Base-by-base conservation (phyloP, 2,113 vertebrate genomes). In the Leuciscus idus region DNA sequence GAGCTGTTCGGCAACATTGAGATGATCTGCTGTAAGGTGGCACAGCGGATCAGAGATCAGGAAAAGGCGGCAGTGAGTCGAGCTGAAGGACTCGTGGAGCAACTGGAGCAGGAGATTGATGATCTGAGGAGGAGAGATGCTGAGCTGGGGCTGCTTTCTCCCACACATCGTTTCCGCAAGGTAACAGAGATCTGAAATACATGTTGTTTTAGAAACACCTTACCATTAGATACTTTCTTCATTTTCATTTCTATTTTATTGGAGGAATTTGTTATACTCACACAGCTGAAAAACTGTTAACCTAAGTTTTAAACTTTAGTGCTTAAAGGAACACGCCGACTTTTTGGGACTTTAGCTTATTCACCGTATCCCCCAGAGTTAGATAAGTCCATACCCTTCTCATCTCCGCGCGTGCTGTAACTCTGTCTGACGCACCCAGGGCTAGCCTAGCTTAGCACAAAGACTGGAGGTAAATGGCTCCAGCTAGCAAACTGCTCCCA, bases 81-180 rank as follows among this genome's bases (percentile, higher is more conserved):
- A 62, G 86, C 84, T 86, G 86, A 86, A 75, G 74, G 28, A 19
- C 21, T 61, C n/a, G 33, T 87, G 77, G 43, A 76, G 77, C 74
- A 19, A 17, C 33, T 86, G 81, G 76, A 89, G 84, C 52, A 70
- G 81, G 89, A 86, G 75, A 81, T 81, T 43, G 46, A 48, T 46
- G 85, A 89, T 59, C 85, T 89, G 77, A 89, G 23, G 75, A 86
- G 68, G 46, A 84, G 77, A 86, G 50, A 81, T 4, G 19, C 81
- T 73, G 84, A 90, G n/a, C 75, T 86, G 85, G 62, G 79, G 50
- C 15, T 62, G 81, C 80, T 88, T n/a, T 77, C 48, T 61, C 55
- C 46, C 57, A 78, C 19, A 43, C 36, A n/a, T n/a, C 1, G n/a
- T 75, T 75, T 75, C 43, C 23, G 15, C 2, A n/a, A 75, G 43